Evolutionary conservation across 2,797 vertebrate species (phyloP).

Genomic region (Rhabdomys pumilio): DNA sequence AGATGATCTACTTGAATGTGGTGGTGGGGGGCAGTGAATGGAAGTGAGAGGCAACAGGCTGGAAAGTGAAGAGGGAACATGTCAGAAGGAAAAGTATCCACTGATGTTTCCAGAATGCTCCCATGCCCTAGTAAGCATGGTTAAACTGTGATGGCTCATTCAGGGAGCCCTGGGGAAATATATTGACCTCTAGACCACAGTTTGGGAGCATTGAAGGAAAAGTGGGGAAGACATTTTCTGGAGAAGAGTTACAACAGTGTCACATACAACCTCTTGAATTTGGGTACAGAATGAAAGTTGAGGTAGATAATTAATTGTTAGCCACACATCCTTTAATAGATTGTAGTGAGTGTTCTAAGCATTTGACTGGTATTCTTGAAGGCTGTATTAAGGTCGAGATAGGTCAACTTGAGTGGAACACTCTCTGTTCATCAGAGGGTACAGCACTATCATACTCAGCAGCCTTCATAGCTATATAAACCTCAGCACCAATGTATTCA

Average conservation of each 20-base stretch:
- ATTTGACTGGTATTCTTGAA: background rate
- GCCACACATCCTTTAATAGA: background rate
- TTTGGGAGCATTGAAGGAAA: background rate
- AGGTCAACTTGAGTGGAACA: background rate
- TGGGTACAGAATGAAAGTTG: background rate
- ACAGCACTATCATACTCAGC: background rate
- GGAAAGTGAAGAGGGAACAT: background rate
- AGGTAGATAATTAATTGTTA: background rate
- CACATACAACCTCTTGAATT: conserved; percentile 1
- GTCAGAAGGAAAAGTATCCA: background rate
- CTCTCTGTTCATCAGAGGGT: background rate
- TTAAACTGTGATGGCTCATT: background rate
- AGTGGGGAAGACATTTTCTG: background rate
- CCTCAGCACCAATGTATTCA: background rate
- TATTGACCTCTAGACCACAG: background rate
- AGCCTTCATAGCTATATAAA: background rate
- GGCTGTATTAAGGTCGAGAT: background rate
- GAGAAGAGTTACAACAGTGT: background rate
- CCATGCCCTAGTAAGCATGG: background rate
- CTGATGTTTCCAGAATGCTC: background rate
- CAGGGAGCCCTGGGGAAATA: too few relatives aligned
- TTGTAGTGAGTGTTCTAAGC: background rate
- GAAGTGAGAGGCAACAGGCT: background rate
- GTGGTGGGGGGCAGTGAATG: background rate
- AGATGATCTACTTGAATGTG: background rate